Conservation (phyloP, 2,113 vertebrate species). For the Garra rufa region DNA sequence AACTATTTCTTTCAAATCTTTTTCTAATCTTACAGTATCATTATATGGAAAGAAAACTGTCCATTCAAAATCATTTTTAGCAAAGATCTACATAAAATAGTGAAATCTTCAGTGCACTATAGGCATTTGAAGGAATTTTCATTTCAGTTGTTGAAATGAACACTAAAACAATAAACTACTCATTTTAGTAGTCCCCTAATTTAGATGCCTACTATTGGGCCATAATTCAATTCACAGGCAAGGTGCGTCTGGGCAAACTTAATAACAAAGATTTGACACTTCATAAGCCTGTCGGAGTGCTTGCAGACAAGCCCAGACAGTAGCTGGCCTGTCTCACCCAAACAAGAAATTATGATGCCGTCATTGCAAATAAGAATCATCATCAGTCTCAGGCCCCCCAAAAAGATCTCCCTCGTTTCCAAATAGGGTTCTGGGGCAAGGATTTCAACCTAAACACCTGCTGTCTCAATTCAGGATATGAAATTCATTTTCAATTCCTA, state of each 20-base stretch:
- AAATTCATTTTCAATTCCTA: not conserved
- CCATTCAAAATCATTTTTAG: not conserved
- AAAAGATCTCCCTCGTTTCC: not conserved
- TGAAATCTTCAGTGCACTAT: not conserved
- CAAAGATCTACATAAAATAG: not conserved
- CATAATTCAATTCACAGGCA: constrained; percentile 11
- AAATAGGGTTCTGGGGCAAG: not conserved
- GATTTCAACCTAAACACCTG: constrained; percentile 12
- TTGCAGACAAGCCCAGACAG: constrained; percentile 26
- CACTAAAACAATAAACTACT: not conserved
- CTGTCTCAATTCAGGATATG: not conserved
- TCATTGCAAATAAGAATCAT: constrained; percentile 34
- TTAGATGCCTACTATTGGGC: not conserved
- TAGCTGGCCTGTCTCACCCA: not conserved
- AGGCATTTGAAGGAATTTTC: not conserved
- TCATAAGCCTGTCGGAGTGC: not conserved
- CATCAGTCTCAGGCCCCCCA: constrained; percentile 7
- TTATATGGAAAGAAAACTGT: constrained; percentile 1
- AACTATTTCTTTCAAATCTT: not conserved
- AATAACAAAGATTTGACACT: constrained; percentile 4
- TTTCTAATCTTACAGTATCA: not conserved
- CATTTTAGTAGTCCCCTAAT: constrained; percentile 21
- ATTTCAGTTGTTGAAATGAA: constrained; percentile 4
- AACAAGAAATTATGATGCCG: constrained; percentile 23
- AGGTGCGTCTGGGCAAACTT: constrained; percentile 8